phyloP scores from a whole-genome alignment of 2,113 vertebrate genomes.

The Pomatorhinus ruficollis region DNA sequence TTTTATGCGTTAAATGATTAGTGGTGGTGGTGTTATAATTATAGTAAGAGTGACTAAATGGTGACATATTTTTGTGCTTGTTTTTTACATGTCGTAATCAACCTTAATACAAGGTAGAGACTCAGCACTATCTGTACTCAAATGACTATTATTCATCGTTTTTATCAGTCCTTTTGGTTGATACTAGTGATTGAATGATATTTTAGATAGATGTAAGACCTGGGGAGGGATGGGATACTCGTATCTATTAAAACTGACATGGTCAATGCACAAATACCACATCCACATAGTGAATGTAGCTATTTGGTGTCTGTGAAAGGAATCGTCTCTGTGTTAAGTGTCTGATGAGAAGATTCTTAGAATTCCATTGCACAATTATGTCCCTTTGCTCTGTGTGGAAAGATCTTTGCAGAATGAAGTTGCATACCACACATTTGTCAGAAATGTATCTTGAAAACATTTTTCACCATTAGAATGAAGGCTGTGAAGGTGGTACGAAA shows the following conservation, averaged over 20 bases:
- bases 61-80: neutral
- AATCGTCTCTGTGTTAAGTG: neutral
- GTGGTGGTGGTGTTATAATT: neutral
- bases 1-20: neutral
- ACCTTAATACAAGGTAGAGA: neutral
- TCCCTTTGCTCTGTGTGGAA: neutral
- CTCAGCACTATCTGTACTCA: neutral
- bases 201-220: neutral
- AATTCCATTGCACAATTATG: neutral
- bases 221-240: neutral
- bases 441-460: neutral
- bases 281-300: neutral
- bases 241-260: neutral
- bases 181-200: neutral
- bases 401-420: neutral
- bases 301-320: neutral
- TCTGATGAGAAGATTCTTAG: neutral
- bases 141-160: neutral
- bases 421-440: neutral
- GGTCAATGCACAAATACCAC: neutral
- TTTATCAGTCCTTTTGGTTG: neutral
- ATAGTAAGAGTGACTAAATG: neutral
- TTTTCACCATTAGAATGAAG: neutral
- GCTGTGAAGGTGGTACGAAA: neutral
- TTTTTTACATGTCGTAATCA: neutral